Evolutionary conservation across 2,888 invertebrate species (phyloP), one percentile per base, ranked within the genome.

Genomic region (Nebria brevicollis): DNA sequence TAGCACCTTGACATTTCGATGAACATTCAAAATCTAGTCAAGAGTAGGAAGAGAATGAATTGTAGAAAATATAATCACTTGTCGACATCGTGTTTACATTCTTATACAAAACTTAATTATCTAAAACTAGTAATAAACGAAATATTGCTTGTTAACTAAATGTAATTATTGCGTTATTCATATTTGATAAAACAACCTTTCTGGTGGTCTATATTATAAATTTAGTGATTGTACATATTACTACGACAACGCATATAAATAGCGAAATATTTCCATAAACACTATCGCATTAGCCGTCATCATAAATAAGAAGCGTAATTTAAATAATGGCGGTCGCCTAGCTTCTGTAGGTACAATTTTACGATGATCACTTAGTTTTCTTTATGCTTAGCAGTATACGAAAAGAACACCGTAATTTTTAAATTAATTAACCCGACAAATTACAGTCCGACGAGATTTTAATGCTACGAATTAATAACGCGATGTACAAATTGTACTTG

Each of bases 1-100:
- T 70, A 26, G 25, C 26, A 70, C 70, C 70, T 70, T 70, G 70
- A 20, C 70, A 70, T 70, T 70, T 70, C 70, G 34, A 70, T 70
- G 34, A 54, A 54, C 54, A 54, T 54, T 54, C 54, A 54, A 54
- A 54, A 54, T 54, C 54, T 54, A 54, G 54, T 11, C 54, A 54
- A 54, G 54, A 54, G 54, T 54, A 54, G 54, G 54, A 54, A 54
- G 54, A 54, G 34, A 70, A 70, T 70, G 70, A 70, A 70, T 26
- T 25, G 70, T 70, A 70, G 13, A 25, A 70, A 20, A 8, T 54
- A 54, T 54, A 54, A 54, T 54, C 8, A 54, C 54, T 54, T 54
- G 54, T 54, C 13, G 54, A 13, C 8, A 54, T 54, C 54, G 54
- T 54, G 54, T 54, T 54, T 54, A 54, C 54, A 54, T 54, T 54